Evolutionary conservation across 2,888 invertebrate species (phyloP).

Genomic region (Drosophila testacea): DNA sequence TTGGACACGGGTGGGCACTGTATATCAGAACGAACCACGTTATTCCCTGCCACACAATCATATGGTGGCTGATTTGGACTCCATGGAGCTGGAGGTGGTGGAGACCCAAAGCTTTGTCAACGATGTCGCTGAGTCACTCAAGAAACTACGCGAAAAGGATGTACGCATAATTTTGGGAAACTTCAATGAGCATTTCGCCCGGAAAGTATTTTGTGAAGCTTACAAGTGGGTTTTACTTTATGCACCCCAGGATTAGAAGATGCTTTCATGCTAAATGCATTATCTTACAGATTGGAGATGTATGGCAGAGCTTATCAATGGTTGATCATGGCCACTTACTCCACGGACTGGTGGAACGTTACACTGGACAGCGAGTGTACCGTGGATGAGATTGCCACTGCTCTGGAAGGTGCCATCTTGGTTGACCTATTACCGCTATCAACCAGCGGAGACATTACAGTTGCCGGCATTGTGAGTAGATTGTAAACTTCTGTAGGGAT

Average conservation of each 20-base stretch:
- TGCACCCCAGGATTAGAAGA: not conserved
- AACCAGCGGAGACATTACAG: constrained; percentile 93
- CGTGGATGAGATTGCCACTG: constrained; percentile 90
- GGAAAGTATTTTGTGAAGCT: constrained; percentile 95
- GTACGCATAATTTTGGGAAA: constrained; percentile 98
- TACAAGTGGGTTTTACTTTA: constrained; percentile 87
- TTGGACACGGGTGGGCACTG: constrained; percentile 98
- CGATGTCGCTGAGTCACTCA: constrained; percentile 92
- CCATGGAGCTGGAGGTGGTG: constrained; percentile 91
- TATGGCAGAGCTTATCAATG: constrained; percentile 97
- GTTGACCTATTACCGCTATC: constrained; percentile 95
- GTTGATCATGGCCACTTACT: constrained; percentile 96
- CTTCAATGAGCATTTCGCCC: constrained; percentile 97
- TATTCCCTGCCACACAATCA: constrained; percentile 96
- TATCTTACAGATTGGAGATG: constrained; percentile 89
- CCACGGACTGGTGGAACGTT: constrained; percentile 90
- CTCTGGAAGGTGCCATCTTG: constrained; percentile 94
- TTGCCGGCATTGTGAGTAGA: constrained; percentile 93
- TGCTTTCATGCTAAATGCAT: not conserved
- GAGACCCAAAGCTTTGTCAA: constrained; percentile 97
- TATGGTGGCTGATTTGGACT: constrained; percentile 94
- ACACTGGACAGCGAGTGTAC: constrained; percentile 89
- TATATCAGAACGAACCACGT: constrained; percentile 97
- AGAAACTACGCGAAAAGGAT: constrained; percentile 94
- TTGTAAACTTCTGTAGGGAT: not conserved